Evolutionary conservation across 2,888 invertebrate species (phyloP).

Genomic region (Amaurobius ferox): DNA sequence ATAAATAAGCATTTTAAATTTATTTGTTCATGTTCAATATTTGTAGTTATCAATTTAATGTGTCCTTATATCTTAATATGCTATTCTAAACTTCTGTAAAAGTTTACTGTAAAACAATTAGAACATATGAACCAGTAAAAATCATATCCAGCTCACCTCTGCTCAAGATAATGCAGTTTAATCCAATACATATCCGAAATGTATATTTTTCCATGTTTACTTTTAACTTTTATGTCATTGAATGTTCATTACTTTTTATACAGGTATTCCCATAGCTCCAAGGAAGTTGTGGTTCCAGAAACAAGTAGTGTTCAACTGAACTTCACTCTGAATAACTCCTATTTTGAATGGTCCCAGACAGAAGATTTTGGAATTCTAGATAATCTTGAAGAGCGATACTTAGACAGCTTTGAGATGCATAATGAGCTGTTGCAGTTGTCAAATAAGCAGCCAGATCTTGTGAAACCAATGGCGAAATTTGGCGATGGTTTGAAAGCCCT

Average conservation of each 20-base stretch:
- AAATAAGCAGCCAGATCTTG: constrained; percentile 83
- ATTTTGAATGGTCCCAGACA: constrained; percentile 85
- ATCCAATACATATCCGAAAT: too few relatives aligned
- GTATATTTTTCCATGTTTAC: too few relatives aligned
- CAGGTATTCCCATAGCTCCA: constrained; percentile 52
- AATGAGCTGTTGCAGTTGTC: constrained; percentile 84
- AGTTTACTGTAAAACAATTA: too few relatives aligned
- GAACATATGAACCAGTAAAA: too few relatives aligned
- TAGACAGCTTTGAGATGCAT: constrained; percentile 83
- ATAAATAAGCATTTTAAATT: too few relatives aligned
- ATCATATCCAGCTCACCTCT: too few relatives aligned
- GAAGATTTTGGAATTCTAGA: constrained; percentile 78
- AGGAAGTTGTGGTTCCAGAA: constrained; percentile 79
- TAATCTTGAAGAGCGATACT: constrained; percentile 82
- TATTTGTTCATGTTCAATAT: too few relatives aligned
- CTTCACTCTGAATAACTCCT: constrained; percentile 88
- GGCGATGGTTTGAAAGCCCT: constrained; percentile 77
- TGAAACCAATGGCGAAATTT: constrained; percentile 83
- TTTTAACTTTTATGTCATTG: too few relatives aligned
- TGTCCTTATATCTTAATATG: too few relatives aligned
- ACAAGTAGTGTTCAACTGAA: constrained; percentile 82
- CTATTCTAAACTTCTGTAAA: too few relatives aligned
- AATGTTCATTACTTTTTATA: constrained; percentile 8
- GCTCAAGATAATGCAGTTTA: too few relatives aligned
- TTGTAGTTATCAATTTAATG: too few relatives aligned